Evolutionary conservation across 2,113 vertebrate species (phyloP).

Genomic region (Periophthalmus modestus): DNA sequence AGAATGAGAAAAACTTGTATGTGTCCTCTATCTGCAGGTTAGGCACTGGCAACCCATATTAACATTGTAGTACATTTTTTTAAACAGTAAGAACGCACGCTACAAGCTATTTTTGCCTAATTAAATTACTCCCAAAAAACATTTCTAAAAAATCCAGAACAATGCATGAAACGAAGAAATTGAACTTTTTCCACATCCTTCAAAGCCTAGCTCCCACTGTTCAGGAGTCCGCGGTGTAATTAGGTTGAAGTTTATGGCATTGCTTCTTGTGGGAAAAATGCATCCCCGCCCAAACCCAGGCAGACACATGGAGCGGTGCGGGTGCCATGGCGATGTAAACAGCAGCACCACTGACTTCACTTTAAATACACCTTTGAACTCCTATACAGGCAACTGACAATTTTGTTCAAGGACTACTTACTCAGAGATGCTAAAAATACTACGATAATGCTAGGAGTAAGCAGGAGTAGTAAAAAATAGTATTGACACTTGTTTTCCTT

Average conservation of each 20-base stretch:
- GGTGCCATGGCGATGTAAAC: conserved; percentile 5
- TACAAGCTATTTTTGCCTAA: neutral
- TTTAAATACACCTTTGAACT: conserved; percentile 1
- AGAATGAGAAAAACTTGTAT: no score
- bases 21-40: no score
- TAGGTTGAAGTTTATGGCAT: neutral
- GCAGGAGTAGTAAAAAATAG: neutral
- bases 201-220: neutral
- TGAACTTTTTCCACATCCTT: neutral
- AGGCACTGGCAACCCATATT: no score
- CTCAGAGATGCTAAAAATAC: neutral
- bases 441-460: neutral
- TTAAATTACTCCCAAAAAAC: neutral
- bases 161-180: neutral
- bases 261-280: neutral
- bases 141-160: neutral
- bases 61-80: no score
- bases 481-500: neutral
- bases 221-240: neutral
- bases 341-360: neutral
- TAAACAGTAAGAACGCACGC: no score
- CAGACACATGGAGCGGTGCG: neutral
- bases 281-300: neutral
- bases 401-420: neutral
- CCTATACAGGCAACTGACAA: neutral